Percentiles rank a stretch among this genome's conserved stretches.
These are phyloP conservation scores for Pristionchus japonicus DNA, from an alignment of 2,888 invertebrate species.

Conservation along the genomic window DNA sequence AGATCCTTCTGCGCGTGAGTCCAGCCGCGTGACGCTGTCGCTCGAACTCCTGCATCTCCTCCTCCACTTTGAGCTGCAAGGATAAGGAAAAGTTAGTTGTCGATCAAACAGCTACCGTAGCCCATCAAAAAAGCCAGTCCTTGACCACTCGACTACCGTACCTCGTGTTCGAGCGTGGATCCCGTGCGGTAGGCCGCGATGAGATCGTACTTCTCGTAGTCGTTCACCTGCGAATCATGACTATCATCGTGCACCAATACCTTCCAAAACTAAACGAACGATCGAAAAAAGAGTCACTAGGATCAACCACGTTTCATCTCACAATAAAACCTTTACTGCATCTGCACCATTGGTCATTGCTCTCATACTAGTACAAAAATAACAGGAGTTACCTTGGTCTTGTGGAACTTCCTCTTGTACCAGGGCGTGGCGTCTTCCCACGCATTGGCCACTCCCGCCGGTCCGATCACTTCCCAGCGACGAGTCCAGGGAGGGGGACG, in stretches of 20 bases:
- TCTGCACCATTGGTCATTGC: too few species aligned
- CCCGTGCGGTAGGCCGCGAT: conserved; percentile 66
- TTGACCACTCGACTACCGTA: conserved; percentile 9
- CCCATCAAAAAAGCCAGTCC: background rate
- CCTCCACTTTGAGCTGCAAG: conserved; percentile 51
- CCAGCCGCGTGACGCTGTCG: conserved; percentile 66
- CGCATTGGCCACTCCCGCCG: conserved; percentile 69
- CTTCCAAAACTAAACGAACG: background rate
- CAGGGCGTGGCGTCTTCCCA: conserved; percentile 71
- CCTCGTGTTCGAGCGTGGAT: conserved; percentile 68
- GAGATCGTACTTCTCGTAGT: conserved; percentile 70
- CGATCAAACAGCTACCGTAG: background rate
- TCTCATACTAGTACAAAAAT: too few species aligned
- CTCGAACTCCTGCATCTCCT: conserved; percentile 62
- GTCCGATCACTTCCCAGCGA: conserved; percentile 81
- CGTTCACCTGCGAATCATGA: conserved; percentile 54
- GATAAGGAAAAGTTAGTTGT: background rate
- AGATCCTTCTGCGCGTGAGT: conserved; percentile 66
- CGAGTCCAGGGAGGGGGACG: conserved; percentile 88
- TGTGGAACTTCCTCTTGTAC: conserved; percentile 70
- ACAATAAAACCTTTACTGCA: too few species aligned
- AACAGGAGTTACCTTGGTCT: conserved; percentile 64
- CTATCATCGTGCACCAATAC: background rate
- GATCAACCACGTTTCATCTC: background rate
- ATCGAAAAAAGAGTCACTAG: background rate